Evolutionary conservation across 2,797 vertebrate genomes (phyloP), one percentile per base, ranked within the genome.

Genomic region (Lepilemur ruficaudatus): DNA sequence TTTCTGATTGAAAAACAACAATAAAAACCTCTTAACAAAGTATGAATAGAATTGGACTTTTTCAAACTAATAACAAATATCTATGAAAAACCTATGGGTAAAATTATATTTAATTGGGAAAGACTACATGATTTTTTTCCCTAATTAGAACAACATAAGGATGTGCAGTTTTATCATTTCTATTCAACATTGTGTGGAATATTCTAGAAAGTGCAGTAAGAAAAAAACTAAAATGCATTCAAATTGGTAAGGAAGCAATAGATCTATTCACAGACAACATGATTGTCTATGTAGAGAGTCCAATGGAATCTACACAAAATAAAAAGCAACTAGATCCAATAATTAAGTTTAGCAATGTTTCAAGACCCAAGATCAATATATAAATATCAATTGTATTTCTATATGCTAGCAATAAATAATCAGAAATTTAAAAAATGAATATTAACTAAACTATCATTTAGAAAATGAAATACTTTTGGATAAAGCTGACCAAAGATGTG

Each of bases 361-460:
- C 20, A 63, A 59, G 32, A 43, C 30, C 50, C 32, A 69, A 63
- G 46, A 43, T 46, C 12, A 79, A 79, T 61, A 67, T 65, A 69
- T 6, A 92, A 83, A 48, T 94, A 59, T 59, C 15, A 88, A 61
- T 70, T 84, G 30, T 93, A 57, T 78, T 95, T 91, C 79, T 50
- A 89, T 18, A 61, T 79, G 22, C 2, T 78, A 93, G 14, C 9
- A 63, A 1, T 11, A 67, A 82, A 46, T 70, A 61, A 55, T 75
- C 32, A 50, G 59, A 70, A 30, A 76, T 69, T 59, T 0, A 48
- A 57, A 72, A 87, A 59, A 79, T 57, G 0, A 3, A 41, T 14
- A 65, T 18, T 83, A 88, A 50, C 11, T 69, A 61, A 3, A 32
- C 4, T 25, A 57, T 5, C 32, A 88, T 88, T 57, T 73, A 67